phyloP scores from a whole-genome alignment of 1,140 invertebrate species.

The Drosophila asahinai region DNA sequence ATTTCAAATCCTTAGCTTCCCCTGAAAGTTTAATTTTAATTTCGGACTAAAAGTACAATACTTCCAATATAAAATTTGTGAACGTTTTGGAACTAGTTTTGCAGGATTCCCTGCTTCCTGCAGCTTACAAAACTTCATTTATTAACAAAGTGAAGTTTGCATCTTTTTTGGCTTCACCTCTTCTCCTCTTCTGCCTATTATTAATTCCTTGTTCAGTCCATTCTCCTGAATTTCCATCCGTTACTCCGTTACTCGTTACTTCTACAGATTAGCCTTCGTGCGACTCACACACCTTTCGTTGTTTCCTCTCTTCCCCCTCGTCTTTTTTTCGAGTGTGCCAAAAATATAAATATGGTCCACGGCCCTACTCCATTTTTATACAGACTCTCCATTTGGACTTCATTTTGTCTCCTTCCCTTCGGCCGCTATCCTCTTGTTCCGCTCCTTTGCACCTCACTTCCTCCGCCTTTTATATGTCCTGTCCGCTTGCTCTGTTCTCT shows the following conservation, averaged over 20 bases:
- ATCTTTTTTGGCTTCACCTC: neutral
- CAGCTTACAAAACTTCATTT: neutral
- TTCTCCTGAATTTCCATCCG: neutral
- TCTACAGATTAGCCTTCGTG: neutral
- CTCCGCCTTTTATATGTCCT: conserved; percentile 8
- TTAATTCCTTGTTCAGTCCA: neutral
- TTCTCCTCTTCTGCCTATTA: neutral
- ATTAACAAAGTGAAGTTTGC: conserved; percentile 7
- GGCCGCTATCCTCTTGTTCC: neutral
- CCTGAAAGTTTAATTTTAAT: neutral
- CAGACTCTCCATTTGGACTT: conserved; percentile 54
- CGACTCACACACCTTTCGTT: neutral
- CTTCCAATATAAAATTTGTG: neutral
- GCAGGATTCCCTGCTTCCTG: accelerated
- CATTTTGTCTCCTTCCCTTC: neutral
- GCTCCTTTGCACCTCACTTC: conserved; percentile 23
- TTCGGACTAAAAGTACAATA: too few species aligned
- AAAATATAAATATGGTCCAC: conserved; percentile 78
- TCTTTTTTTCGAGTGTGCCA: conserved; percentile 28
- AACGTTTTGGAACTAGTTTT: neutral
- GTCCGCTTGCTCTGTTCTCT: neutral
- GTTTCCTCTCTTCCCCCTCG: neutral
- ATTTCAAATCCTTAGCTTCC: too few species aligned
- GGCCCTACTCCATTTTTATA: conserved; percentile 74
- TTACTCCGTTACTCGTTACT: neutral